Evolutionary conservation across 2,888 invertebrate genomes (phyloP).

Genomic region (Carpatolechia fugitivella): DNA sequence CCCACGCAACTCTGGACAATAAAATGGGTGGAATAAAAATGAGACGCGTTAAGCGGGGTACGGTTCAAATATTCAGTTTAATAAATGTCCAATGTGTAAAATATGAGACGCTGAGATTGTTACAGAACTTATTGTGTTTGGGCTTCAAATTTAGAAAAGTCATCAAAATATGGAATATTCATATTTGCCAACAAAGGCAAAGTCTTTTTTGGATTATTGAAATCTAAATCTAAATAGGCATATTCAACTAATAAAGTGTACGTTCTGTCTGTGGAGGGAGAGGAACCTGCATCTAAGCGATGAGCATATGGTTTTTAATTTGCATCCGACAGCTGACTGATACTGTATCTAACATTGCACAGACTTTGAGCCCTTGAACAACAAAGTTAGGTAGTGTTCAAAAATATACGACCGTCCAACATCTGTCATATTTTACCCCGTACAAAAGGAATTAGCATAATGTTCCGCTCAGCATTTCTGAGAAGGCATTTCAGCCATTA

Average conservation of each 20-base stretch:
- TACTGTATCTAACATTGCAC: neutral
- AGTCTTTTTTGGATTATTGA: too few species aligned
- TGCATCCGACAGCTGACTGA: slow-evolving; percentile 2
- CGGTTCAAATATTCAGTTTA: neutral
- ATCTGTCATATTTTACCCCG: slow-evolving; percentile 34
- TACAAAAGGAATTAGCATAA: slow-evolving; percentile 49
- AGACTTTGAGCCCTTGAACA: neutral
- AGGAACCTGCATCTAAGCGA: too few species aligned
- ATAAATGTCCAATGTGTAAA: too few species aligned
- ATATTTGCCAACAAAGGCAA: too few species aligned
- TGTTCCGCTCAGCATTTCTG: slow-evolving; percentile 55
- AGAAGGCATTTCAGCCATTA: slow-evolving; percentile 48
- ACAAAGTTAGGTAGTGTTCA: slow-evolving; percentile 12
- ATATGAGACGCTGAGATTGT: too few species aligned
- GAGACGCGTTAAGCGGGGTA: neutral
- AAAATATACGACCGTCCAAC: slow-evolving; percentile 18
- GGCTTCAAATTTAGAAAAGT: too few species aligned
- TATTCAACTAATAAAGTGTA: too few species aligned
- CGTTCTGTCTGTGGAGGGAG: too few species aligned
- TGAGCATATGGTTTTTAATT: neutral
- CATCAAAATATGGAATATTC: too few species aligned
- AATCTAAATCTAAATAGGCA: too few species aligned
- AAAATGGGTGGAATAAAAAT: slow-evolving; percentile 8
- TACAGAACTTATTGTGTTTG: too few species aligned
- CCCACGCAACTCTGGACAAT: slow-evolving; percentile 13